phyloP scores from a whole-genome alignment of 2,888 invertebrate genomes.

The Eumerus sabulonum region DNA sequence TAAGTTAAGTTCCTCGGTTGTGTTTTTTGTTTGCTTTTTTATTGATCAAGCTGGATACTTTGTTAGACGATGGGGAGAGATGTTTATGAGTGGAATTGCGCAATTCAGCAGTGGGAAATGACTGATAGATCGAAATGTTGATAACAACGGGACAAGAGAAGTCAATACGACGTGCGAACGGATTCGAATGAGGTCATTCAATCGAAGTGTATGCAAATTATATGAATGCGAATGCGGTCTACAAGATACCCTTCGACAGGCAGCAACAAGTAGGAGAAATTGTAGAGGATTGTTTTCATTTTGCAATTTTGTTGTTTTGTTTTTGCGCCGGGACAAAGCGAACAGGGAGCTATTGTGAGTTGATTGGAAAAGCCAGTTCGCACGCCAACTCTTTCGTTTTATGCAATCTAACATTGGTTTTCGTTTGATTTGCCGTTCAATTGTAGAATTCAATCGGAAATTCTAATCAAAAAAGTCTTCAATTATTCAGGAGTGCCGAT shows the following conservation, averaged over 20 bases:
- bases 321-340: not conserved
- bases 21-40: not conserved
- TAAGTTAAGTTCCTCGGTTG: slow-evolving; percentile 13
- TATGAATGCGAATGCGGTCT: slow-evolving; percentile 38
- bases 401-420: too few species aligned
- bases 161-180: slow-evolving; percentile 22
- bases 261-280: not conserved
- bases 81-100: slow-evolving; percentile 49
- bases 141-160: slow-evolving; percentile 19
- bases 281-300: slow-evolving; percentile 33
- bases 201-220: slow-evolving; percentile 44
- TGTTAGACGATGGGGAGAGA: slow-evolving; percentile 28
- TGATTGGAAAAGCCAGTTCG: slow-evolving; percentile 59
- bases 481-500: slow-evolving; percentile 36
- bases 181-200: slow-evolving; percentile 45
- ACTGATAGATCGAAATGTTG: slow-evolving; percentile 27
- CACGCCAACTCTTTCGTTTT: slow-evolving; percentile 57
- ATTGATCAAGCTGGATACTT: slow-evolving; percentile 33
- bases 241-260: not conserved
- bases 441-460: slow-evolving; percentile 52
- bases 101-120: slow-evolving; percentile 33
- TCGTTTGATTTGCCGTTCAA: slow-evolving; percentile 32
- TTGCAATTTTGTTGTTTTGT: slow-evolving; percentile 44
- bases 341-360: slow-evolving; percentile 49
- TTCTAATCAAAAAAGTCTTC: slow-evolving; percentile 61